These are phyloP conservation scores for Oreochromis spilurus DNA, from an alignment of 2,113 vertebrate species.

Conservation along the genomic window DNA sequence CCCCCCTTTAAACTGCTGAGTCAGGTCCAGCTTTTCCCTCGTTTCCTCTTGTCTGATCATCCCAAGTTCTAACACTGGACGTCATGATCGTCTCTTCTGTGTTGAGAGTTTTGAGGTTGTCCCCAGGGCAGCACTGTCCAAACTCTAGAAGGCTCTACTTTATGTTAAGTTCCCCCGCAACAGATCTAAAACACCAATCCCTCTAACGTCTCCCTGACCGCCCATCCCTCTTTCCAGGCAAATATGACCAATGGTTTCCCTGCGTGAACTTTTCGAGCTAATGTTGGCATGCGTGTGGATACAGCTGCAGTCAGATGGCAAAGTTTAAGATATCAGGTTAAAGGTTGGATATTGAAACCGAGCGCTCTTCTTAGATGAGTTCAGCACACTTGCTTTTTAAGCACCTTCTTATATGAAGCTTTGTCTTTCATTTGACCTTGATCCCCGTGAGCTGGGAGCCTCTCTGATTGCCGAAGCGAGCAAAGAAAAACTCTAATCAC, in stretches of 20 bases:
- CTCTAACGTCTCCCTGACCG: neutral
- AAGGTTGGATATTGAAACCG: neutral
- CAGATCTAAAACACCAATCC: neutral
- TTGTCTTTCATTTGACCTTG: neutral
- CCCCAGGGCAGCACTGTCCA: neutral
- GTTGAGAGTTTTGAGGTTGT: neutral
- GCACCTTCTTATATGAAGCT: neutral
- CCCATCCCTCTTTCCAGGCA: neutral
- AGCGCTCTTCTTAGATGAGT: neutral
- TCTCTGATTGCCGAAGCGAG: neutral
- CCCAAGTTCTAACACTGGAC: neutral
- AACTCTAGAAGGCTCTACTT: neutral
- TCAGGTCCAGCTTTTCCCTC: neutral
- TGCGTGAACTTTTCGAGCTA: neutral
- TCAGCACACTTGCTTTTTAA: neutral
- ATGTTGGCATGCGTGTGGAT: neutral
- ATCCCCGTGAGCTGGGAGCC: neutral
- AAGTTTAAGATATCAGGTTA: constrained; percentile 1
- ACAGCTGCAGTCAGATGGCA: neutral
- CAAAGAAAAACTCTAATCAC: neutral
- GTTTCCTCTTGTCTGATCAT: neutral
- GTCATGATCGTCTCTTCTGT: neutral
- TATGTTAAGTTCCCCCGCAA: neutral
- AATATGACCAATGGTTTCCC: constrained; percentile 19
- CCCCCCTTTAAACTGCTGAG: neutral